Conservation (phyloP, 2,888 invertebrate genomes). For the Agrotis exclamationis region DNA sequence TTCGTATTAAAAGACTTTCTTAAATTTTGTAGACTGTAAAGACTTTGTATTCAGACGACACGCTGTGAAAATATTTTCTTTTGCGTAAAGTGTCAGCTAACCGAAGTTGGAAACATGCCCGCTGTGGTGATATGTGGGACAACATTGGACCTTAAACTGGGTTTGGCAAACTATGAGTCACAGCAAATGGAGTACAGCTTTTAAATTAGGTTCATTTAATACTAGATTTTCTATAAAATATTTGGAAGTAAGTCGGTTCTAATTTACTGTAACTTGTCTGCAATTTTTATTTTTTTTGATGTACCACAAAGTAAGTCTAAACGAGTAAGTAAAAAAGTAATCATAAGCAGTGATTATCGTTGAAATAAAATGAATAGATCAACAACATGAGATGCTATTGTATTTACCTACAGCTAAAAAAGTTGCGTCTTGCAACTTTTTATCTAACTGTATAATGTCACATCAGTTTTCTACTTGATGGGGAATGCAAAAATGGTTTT, state of each 20-base stretch:
- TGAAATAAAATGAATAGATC: too few species aligned
- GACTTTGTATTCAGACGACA: neutral
- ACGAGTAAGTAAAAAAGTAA: too few species aligned
- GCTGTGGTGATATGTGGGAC: constrained; percentile 11
- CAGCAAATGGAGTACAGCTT: neutral
- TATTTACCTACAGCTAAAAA: too few species aligned
- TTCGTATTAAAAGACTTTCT: neutral
- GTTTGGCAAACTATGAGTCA: constrained; percentile 4
- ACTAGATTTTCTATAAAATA: neutral
- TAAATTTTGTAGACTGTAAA: neutral
- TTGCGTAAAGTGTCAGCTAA: neutral
- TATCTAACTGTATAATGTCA: too few species aligned
- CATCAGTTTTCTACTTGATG: too few species aligned
- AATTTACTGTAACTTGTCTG: neutral
- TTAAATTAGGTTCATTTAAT: neutral
- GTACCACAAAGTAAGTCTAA: too few species aligned
- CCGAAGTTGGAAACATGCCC: constrained; percentile 17
- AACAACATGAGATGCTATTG: too few species aligned
- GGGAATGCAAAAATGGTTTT: too few species aligned
- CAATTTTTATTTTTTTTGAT: too few species aligned
- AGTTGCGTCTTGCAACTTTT: too few species aligned
- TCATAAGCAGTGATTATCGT: too few species aligned
- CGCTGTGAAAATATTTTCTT: constrained; percentile 11
- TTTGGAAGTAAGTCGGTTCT: neutral
- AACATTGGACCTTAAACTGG: constrained; percentile 7